These are phyloP conservation scores for Melanocharis versteri DNA, from an alignment of 2,113 vertebrate genomes.

Conservation along the genomic window DNA sequence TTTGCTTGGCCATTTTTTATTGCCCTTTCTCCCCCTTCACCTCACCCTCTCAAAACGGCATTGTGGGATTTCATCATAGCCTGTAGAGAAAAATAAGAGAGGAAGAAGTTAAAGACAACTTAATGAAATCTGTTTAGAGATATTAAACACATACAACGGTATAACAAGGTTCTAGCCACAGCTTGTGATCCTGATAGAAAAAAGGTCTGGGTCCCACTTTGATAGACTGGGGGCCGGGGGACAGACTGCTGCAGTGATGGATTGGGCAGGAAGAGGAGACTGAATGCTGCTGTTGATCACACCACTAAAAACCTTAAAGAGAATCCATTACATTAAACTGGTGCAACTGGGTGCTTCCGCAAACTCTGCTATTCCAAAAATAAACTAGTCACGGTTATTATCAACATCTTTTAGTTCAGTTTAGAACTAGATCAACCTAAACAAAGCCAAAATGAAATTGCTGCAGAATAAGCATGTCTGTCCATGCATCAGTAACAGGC, in stretches of 20 bases:
- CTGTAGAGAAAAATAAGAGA: slow-evolving; percentile 58
- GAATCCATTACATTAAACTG: background rate
- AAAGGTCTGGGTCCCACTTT: background rate
- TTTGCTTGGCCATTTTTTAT: slow-evolving; percentile 81
- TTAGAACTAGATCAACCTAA: background rate
- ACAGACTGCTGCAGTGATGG: background rate
- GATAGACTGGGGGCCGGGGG: background rate
- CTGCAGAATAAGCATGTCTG: background rate
- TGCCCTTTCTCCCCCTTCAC: background rate
- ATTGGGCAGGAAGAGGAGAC: background rate
- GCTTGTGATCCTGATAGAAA: background rate
- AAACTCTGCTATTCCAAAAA: background rate
- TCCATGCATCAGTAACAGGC: background rate
- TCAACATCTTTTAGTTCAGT: background rate
- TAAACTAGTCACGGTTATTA: background rate
- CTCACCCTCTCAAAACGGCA: slow-evolving; percentile 30
- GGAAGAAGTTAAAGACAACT: background rate
- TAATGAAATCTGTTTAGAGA: background rate
- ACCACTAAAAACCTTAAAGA: background rate
- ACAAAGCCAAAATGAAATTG: background rate
- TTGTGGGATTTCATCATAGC: background rate
- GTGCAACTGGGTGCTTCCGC: background rate
- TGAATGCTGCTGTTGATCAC: background rate
- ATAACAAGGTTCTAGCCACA: background rate
- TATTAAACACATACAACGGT: background rate